Conservation (phyloP, 2,888 invertebrate species). For the Neoascia interrupta region DNA sequence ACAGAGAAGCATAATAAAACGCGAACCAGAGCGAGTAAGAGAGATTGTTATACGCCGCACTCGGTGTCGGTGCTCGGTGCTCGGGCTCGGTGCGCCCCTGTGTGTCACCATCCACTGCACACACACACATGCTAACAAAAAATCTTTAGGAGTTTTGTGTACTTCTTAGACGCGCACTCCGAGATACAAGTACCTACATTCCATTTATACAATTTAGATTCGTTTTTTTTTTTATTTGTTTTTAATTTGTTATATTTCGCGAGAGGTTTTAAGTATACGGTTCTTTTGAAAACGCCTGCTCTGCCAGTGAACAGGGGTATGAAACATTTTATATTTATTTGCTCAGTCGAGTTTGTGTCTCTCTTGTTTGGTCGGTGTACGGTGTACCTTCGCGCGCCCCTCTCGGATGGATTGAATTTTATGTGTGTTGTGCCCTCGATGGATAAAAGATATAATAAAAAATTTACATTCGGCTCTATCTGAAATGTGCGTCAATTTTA, state of each 20-base stretch:
- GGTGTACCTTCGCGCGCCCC: no score
- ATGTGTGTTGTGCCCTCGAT: constrained; percentile 52
- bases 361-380: constrained; percentile 5
- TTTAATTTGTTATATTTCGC: constrained; percentile 43
- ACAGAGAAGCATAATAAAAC: constrained; percentile 55
- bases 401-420: constrained; percentile 31
- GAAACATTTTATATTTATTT: constrained; percentile 31
- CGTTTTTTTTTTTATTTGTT: constrained; percentile 27
- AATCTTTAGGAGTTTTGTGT: constrained; percentile 39
- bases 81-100: constrained; percentile 24
- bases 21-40: constrained; percentile 48
- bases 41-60: constrained; percentile 33
- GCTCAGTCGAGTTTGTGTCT: constrained; percentile 29
- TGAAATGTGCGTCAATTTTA: constrained; percentile 50
- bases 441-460: constrained; percentile 38
- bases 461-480: constrained; percentile 14
- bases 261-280: constrained; percentile 8
- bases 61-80: constrained; percentile 13
- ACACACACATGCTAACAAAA: constrained; percentile 11
- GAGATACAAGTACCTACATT: constrained; percentile 22
- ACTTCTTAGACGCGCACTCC: constrained; percentile 66
- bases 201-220: constrained; percentile 2
- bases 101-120: constrained; percentile 49
- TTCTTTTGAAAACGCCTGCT: constrained; percentile 12
- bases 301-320: constrained; percentile 26